Conservation (phyloP, 2,888 invertebrate genomes). For the Chironomus riparius region DNA sequence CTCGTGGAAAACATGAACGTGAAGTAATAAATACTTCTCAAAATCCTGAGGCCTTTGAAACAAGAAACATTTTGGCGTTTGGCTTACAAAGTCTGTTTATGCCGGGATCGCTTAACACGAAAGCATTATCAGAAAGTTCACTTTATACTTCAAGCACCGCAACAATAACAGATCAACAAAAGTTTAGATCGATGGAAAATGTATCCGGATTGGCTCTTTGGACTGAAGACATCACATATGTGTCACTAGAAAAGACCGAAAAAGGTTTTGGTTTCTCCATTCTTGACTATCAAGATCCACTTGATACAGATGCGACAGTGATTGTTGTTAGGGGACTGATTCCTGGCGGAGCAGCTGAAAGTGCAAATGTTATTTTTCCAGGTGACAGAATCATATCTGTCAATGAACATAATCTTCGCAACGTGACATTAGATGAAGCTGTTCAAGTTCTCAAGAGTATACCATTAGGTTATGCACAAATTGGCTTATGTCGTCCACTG, state of each 20-base stretch:
- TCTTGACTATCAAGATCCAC: constrained; percentile 94
- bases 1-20: constrained; percentile 53
- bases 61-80: constrained; percentile 73
- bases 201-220: constrained; percentile 93
- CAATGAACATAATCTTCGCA: constrained; percentile 81
- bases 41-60: constrained; percentile 70
- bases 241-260: constrained; percentile 87
- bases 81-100: constrained; percentile 69
- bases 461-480: constrained; percentile 75
- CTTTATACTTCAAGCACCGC: constrained; percentile 80
- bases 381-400: constrained; percentile 91
- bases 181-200: constrained; percentile 90
- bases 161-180: constrained; percentile 63
- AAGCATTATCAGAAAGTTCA: constrained; percentile 93
- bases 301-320: constrained; percentile 89
- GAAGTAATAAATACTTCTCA: constrained; percentile 70
- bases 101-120: constrained; percentile 71
- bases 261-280: constrained; percentile 97
- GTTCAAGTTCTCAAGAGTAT: constrained; percentile 94
- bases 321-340: constrained; percentile 96
- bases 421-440: constrained; percentile 88
- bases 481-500: constrained; percentile 81
- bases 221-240: constrained; percentile 86
- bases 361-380: constrained; percentile 87
- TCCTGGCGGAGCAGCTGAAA: constrained; percentile 95